These are phyloP conservation scores for Muricea muricata DNA, from an alignment of 92 coral and sea anemone species.

Conservation along the genomic window DNA sequence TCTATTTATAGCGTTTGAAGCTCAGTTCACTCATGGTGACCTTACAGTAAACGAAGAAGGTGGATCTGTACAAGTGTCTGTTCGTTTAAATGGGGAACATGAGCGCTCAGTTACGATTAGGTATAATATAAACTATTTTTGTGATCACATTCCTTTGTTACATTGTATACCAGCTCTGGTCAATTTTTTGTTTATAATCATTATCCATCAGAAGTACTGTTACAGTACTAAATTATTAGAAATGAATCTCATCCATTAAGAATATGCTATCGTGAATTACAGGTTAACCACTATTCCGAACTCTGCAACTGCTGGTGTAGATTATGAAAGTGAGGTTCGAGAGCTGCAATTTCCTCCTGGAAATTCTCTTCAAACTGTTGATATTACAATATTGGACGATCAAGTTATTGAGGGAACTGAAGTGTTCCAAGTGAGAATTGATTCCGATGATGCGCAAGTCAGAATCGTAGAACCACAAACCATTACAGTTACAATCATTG, in stretches of 20 bases:
- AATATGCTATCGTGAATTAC: too few species aligned
- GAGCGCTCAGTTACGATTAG: slow-evolving; percentile 20
- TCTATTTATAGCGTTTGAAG: slow-evolving; percentile 15
- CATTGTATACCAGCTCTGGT: background rate
- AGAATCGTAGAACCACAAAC: slow-evolving; percentile 8
- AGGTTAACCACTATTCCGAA: slow-evolving; percentile 15
- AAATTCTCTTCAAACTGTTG: background rate
- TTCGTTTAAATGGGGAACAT: slow-evolving; percentile 30
- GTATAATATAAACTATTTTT: background rate
- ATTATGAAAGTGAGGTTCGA: background rate
- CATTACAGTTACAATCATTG: slow-evolving; percentile 36
- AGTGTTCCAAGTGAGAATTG: slow-evolving; percentile 10
- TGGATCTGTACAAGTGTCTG: background rate
- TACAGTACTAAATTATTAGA: too few species aligned
- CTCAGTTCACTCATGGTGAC: slow-evolving; percentile 17
- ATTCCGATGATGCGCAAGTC: slow-evolving; percentile 30
- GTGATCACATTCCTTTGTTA: background rate
- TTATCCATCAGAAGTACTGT: too few species aligned
- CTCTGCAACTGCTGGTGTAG: slow-evolving; percentile 11
- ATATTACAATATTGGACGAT: slow-evolving; percentile 15
- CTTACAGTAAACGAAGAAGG: slow-evolving; percentile 24
- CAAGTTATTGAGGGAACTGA: slow-evolving; percentile 32
- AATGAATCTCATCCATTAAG: too few species aligned
- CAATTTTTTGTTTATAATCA: too few species aligned
- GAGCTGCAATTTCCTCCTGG: slow-evolving; percentile 10